These are phyloP conservation scores for Nibea coibor DNA, from an alignment of 2,113 vertebrate genomes.

Conservation along the genomic window DNA sequence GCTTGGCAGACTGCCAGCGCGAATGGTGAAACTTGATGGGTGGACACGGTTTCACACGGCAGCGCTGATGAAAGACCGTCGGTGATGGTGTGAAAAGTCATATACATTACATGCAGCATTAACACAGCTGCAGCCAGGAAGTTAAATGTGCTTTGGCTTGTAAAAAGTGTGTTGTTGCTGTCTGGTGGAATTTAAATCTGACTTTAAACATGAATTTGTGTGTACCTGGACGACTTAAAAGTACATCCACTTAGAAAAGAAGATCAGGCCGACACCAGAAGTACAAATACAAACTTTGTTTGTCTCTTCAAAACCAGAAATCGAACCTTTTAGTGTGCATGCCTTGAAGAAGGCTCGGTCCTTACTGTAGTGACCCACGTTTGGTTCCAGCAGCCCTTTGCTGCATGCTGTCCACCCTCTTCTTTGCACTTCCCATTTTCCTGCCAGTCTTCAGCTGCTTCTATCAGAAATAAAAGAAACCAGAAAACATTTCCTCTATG, in stretches of 20 bases:
- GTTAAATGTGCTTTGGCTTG: neutral
- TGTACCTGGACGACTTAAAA: neutral
- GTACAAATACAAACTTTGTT: too few species aligned
- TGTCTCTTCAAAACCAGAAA: too few species aligned
- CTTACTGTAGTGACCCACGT: too few species aligned
- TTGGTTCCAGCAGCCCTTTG: too few species aligned
- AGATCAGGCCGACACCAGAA: too few species aligned
- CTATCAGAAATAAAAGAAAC: too few species aligned
- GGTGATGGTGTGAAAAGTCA: constrained; percentile 23
- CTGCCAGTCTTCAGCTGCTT: too few species aligned
- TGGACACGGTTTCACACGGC: constrained; percentile 46
- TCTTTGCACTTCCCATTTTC: too few species aligned
- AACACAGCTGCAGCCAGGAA: constrained; percentile 25
- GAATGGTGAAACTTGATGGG: constrained; percentile 32
- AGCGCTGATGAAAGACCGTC: constrained; percentile 38
- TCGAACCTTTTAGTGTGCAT: too few species aligned
- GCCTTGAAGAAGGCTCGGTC: too few species aligned
- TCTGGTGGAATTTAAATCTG: neutral
- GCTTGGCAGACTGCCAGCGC: constrained; percentile 56
- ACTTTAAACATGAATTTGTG: neutral
- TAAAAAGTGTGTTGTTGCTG: neutral
- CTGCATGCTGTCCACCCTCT: too few species aligned
- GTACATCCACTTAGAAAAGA: neutral
- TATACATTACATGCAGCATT: constrained; percentile 5
- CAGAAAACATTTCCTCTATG: too few species aligned